Base-by-base conservation (phyloP, 2,113 vertebrate genomes). In the Arenaria interpres region DNA sequence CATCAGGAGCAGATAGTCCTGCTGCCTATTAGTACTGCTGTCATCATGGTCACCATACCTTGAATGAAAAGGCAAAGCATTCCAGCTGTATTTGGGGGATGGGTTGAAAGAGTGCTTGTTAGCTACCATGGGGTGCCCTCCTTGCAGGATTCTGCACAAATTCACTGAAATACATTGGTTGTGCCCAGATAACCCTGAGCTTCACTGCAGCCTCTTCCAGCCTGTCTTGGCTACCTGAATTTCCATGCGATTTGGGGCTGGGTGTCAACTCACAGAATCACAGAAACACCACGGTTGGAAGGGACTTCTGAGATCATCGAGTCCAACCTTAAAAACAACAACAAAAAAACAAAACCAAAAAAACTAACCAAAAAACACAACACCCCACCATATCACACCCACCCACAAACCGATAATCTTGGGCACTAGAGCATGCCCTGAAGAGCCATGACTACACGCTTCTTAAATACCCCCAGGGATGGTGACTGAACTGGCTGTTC, bases 31-130 rank as follows among this genome's bases (percentile, higher is more conserved):
- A 45, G 24, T 28, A 17, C 12, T 51, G 18, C n/a, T 57, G 7
- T 20, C 35, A 28, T 8, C n/a, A 14, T 0, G 0, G 22, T 33
- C 66, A 68, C 28, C 18, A 8, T 10, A 23, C 5, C 21, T 39
- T 24, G 11, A 37, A 25, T 1, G 2, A 20, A 75, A 90, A 17
- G 37, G 8, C 0, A 1, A 46, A 76, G 8, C 2, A 0, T 50
- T 78, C 28, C 54, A 17, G 16, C 20, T 67, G 5, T 46, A 4
- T 35, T 20, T 84, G 11, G 28, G 12, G 28, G 17, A 27, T 4
- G 3, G 17, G 10, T 12, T 54, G 22, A 22, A 74, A 50, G 19
- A 11, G 12, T 60, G 5, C 8, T 37, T 53, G 20, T 72, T 45
- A 25, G 18, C 23, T 53, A 9, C 30, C 50, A 4, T 33, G 28